Percentiles rank a stretch among this genome's conserved stretches.
phyloP scores from a whole-genome alignment of 2,113 vertebrate species.

The Pogonocichla stellata region DNA sequence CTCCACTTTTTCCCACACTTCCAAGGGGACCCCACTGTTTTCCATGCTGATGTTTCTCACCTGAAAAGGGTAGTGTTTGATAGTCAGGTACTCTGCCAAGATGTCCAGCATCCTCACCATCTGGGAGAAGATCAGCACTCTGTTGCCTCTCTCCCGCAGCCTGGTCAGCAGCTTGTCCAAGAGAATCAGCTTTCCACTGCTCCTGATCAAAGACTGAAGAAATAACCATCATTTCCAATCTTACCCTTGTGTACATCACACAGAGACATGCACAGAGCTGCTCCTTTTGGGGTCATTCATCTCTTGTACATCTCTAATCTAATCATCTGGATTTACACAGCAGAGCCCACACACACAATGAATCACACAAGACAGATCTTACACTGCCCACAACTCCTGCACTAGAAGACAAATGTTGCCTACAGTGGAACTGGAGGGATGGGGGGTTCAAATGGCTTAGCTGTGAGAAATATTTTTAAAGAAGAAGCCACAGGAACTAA shows the following conservation, averaged over 20 bases:
- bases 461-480: not conserved
- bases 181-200: conserved; percentile 95
- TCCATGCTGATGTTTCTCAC: conserved; percentile 61
- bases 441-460: not conserved
- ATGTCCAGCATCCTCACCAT: conserved; percentile 99
- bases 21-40: not conserved
- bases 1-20: not conserved
- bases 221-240: conserved; percentile 34
- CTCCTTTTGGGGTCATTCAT: not conserved
- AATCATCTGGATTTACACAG: not conserved
- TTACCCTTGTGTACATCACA: not conserved
- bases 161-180: conserved; percentile 94
- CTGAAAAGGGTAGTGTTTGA: conserved; percentile 96
- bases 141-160: conserved; percentile 90
- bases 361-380: not conserved
- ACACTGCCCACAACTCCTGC: not conserved
- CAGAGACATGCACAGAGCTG: not conserved
- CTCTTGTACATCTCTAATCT: not conserved
- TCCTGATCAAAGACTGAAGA: conserved; percentile 85
- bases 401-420: not conserved
- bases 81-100: conserved; percentile 92
- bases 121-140: conserved; percentile 98
- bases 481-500: not conserved
- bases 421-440: not conserved
- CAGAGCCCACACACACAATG: not conserved